Evolutionary conservation across 2,797 vertebrate genomes (phyloP).

Genomic region (Cyclura pinguis): DNA sequence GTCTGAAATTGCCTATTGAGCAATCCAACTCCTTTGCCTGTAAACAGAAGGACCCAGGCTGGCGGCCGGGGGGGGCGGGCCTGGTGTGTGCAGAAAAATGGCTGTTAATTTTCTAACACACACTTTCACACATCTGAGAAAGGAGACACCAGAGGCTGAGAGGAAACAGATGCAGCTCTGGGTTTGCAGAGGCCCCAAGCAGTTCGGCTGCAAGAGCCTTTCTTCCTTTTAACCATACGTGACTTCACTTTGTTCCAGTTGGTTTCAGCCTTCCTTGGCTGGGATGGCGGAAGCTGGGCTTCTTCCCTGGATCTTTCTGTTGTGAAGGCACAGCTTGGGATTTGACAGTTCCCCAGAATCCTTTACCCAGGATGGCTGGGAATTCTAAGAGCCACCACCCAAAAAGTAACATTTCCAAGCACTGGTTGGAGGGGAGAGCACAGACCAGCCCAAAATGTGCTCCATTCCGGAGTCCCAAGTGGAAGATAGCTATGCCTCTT

Average conservation of each 20-base stretch:
- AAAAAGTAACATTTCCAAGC: too few species aligned
- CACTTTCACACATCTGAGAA: background rate
- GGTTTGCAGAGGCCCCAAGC: slow-evolving; percentile 42
- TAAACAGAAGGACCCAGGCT: background rate
- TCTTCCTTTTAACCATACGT: background rate
- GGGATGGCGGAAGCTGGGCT: too few species aligned
- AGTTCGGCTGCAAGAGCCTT: slow-evolving; percentile 58
- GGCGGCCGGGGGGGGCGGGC: background rate
- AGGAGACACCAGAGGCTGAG: slow-evolving; percentile 32
- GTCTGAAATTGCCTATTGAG: slow-evolving; percentile 66
- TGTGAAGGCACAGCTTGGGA: too few species aligned
- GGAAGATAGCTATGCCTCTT: too few species aligned
- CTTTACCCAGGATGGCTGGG: too few species aligned
- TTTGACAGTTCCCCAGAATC: too few species aligned
- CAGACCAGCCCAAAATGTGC: too few species aligned
- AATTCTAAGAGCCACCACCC: too few species aligned
- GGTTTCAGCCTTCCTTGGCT: background rate
- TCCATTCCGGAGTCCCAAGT: too few species aligned
- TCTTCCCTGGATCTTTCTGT: too few species aligned
- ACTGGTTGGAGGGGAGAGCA: too few species aligned
- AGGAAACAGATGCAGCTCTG: slow-evolving; percentile 74
- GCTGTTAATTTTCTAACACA: slow-evolving; percentile 73
- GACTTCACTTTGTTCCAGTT: rapidly evolving
- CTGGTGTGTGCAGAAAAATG: slow-evolving; percentile 52
- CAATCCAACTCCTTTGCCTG: slow-evolving; percentile 75